Evolutionary conservation across 2,797 vertebrate species (phyloP).

Genomic region (Holocentrus rufus): DNA sequence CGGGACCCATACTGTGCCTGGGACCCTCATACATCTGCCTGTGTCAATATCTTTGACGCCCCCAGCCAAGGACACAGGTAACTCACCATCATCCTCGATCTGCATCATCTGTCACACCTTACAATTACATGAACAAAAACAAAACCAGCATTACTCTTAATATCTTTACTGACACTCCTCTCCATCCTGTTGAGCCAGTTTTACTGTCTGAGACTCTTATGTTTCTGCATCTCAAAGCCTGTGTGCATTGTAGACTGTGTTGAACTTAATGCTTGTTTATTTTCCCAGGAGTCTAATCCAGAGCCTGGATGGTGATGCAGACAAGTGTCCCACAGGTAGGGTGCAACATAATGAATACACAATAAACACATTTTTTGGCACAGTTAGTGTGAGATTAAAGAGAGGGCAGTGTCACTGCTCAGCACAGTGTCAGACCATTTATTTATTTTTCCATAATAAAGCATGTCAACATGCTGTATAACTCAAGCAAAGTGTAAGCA

Average conservation of each 20-base stretch:
- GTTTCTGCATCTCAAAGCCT: background rate
- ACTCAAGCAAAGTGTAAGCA: too few relatives aligned
- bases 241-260: slow-evolving; percentile 4
- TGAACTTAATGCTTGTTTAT: slow-evolving; percentile 30
- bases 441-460: background rate
- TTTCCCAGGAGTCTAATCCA: slow-evolving; percentile 88
- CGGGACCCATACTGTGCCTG: slow-evolving; percentile 97
- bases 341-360: background rate
- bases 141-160: slow-evolving; percentile 3
- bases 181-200: slow-evolving; percentile 53
- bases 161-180: background rate
- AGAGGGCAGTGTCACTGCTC: background rate
- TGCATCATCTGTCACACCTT: slow-evolving; percentile 7
- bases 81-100: background rate
- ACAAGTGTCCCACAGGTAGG: slow-evolving; percentile 85
- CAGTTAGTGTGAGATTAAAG: background rate
- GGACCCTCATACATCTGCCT: slow-evolving; percentile 78
- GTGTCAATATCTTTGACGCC: slow-evolving; percentile 80
- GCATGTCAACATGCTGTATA: too few relatives aligned
- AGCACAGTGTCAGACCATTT: background rate
- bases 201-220: background rate
- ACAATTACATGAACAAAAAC: background rate
- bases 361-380: background rate
- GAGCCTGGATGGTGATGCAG: slow-evolving; percentile 88
- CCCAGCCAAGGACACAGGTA: slow-evolving; percentile 77